Conservation (phyloP, 2,888 invertebrate genomes). For the Troglohyphantes excavatus region DNA sequence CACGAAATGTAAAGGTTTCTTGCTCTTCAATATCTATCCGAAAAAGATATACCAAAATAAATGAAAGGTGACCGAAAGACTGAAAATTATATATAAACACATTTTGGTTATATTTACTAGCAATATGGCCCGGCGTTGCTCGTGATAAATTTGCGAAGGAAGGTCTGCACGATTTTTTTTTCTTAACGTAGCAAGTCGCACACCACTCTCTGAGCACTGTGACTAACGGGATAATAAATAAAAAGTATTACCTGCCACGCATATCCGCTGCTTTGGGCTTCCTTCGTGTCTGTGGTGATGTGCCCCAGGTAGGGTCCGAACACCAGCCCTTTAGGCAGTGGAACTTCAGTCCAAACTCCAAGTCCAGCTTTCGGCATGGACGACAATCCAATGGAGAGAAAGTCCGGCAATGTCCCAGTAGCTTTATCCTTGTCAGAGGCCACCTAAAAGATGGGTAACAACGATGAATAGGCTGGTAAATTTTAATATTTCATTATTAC, state of each 20-base stretch:
- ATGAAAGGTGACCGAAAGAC: too few relatives aligned
- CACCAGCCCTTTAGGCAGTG: conserved; percentile 39
- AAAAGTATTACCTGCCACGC: conserved; percentile 61
- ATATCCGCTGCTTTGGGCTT: conserved; percentile 44
- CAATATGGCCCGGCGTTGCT: too few relatives aligned
- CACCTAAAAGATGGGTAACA: too few relatives aligned
- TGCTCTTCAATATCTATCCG: background rate
- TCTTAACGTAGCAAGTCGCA: too few relatives aligned
- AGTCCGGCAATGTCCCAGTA: background rate
- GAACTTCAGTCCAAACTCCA: conserved; percentile 35
- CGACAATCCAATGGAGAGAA: conserved; percentile 31
- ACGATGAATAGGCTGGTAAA: background rate
- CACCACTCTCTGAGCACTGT: background rate
- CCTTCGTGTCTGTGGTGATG: background rate
- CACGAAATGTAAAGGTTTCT: conserved; percentile 37
- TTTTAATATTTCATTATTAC: background rate
- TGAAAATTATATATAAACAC: too few relatives aligned
- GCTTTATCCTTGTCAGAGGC: background rate
- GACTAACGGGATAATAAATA: background rate
- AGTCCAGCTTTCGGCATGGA: conserved; percentile 34
- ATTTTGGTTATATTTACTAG: too few relatives aligned
- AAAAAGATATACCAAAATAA: too few relatives aligned
- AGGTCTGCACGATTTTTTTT: too few relatives aligned
- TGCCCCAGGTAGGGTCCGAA: conserved; percentile 61
- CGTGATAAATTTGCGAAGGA: too few relatives aligned